Conservation (phyloP, 2,797 vertebrate genomes). For the Pachyuromys duprasi region DNA sequence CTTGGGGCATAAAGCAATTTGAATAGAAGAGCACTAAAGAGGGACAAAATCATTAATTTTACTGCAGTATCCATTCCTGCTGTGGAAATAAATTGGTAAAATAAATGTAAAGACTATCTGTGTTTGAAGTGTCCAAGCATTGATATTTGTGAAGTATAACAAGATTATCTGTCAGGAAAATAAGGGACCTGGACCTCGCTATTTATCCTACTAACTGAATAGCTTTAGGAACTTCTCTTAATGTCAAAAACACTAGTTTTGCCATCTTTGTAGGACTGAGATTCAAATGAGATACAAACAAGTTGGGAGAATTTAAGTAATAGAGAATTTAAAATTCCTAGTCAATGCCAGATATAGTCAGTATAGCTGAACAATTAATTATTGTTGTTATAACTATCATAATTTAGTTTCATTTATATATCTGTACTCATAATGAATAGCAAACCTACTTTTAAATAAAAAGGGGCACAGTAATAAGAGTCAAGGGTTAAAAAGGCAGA, state of each 20-base stretch:
- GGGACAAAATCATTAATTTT: conserved; percentile 69
- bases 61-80: conserved; percentile 20
- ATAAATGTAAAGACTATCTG: not conserved
- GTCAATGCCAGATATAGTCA: not conserved
- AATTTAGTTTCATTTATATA: not conserved
- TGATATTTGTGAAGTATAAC: not conserved
- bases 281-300: not conserved
- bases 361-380: conserved; percentile 38
- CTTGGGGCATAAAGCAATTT: conserved; percentile 70
- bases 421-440: not conserved
- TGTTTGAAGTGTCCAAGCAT: not conserved
- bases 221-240: conserved; percentile 26
- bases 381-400: not conserved
- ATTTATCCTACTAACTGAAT: not conserved
- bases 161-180: not conserved
- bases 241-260: not conserved
- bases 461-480: not conserved
- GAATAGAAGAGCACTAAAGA: conserved; percentile 64
- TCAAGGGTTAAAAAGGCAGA: not conserved
- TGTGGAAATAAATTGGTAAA: conserved; percentile 65
- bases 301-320: not conserved
- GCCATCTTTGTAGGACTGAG: not conserved
- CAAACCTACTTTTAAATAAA: conserved; percentile 17
- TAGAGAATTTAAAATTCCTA: no score
- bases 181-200: not conserved